Evolutionary conservation across 2,797 vertebrate genomes (phyloP).

Genomic region (Acipenser oxyrinchus): DNA sequence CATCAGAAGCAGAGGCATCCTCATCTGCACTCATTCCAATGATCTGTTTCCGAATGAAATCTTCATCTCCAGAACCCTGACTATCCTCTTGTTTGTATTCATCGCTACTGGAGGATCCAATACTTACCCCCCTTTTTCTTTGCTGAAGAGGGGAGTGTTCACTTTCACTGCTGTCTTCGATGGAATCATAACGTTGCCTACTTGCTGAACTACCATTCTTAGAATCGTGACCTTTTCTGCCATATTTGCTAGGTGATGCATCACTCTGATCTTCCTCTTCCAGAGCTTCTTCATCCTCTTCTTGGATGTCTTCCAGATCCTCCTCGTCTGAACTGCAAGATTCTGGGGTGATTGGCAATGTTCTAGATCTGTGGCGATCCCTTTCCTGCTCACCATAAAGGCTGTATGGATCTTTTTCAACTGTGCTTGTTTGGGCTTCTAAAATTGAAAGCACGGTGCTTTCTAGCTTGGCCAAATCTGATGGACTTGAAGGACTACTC

Average conservation of each 20-base stretch:
- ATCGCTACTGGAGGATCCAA: slow-evolving; percentile 81
- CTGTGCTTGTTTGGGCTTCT: slow-evolving; percentile 68
- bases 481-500: slow-evolving; percentile 69
- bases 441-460: slow-evolving; percentile 79
- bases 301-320: slow-evolving; percentile 47
- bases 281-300: slow-evolving; percentile 40
- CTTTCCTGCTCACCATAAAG: slow-evolving; percentile 43
- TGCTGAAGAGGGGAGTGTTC: slow-evolving; percentile 76
- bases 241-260: slow-evolving; percentile 27
- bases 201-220: slow-evolving; percentile 31
- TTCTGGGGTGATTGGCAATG: slow-evolving; percentile 60
- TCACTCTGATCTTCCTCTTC: slow-evolving; percentile 39
- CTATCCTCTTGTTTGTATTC: slow-evolving; percentile 81
- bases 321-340: slow-evolving; percentile 73
- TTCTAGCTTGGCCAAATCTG: slow-evolving; percentile 72
- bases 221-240: slow-evolving; percentile 32
- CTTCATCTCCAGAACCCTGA: slow-evolving; percentile 81
- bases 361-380: slow-evolving; percentile 58
- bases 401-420: slow-evolving; percentile 44
- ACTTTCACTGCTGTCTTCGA: slow-evolving; percentile 81
- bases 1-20: slow-evolving; percentile 76
- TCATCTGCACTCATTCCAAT: slow-evolving; percentile 85
- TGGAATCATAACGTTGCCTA: slow-evolving; percentile 64
- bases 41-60: slow-evolving; percentile 84
- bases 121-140: slow-evolving; percentile 61